Base-by-base conservation (phyloP, 2,797 vertebrate genomes). In the Fistularia tabacaria region DNA sequence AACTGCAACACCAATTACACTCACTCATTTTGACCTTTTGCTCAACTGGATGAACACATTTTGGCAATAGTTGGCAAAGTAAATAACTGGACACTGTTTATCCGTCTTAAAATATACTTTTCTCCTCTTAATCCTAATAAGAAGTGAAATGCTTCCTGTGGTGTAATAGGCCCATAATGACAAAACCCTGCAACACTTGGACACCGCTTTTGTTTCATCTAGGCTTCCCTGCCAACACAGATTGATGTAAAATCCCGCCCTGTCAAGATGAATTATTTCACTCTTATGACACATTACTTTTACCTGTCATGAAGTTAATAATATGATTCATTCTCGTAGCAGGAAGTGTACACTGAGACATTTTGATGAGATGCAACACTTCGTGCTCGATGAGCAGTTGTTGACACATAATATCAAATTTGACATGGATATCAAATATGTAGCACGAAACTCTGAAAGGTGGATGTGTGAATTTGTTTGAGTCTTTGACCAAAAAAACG, bases 241-340 rank as follows among this genome's bases (percentile, higher is more conserved):
- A 10, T 6, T 46, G 38, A 48, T 14, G 8, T 8, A 25, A 38
- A 57, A 61, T 9, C 51, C 0, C 8, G 37, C 25, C 14, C 0
- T 51, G 44, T 44, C 42, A 44, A n/a, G 54, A 47, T 45, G 14
- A 6, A 7, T 46, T 25, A 25, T 25, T 25, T 25, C 25, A 25
- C 25, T 12, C 13, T 37, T 6, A 25, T 47, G 14, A 4, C 51
- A 47, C 37, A 37, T 53, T 10, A n/a, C 6, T 42, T 14, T 13
- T 57, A 44, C 36, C 3, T 14, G 44, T 51, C 13, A 14, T 3
- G 42, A 56, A 12, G 46, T 40, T 62, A 37, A 65, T 50, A 36
- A 1, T 39, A 12, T 3, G 6, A 59, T 40, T 14, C n/a, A 38
- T 11, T 12, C 7, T 38, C 10, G 43, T 7, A 10, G n/a, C 10